A percentile compares a stretch with the other conserved stretches of the same genome.
Evolutionary conservation across 2,888 invertebrate genomes (phyloP).

Genomic region (Dynastes tityus): DNA sequence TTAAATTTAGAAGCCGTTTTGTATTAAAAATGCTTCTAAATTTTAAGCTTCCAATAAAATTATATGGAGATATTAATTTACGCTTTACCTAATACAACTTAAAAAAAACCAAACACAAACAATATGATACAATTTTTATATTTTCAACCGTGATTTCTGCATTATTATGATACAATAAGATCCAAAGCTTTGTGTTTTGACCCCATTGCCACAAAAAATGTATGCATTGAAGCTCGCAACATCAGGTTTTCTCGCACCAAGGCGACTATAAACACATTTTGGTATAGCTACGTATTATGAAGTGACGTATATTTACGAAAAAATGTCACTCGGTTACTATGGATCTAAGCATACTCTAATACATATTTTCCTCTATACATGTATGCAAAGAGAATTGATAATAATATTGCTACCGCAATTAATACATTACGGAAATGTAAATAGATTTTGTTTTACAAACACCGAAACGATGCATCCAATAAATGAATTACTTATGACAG

Average conservation of each 20-base stretch:
- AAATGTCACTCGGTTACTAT: slow-evolving; percentile 18
- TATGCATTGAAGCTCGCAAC: slow-evolving; percentile 4
- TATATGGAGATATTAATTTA: no score
- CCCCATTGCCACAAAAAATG: slow-evolving; percentile 29
- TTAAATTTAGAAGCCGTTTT: no score
- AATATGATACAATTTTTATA: slow-evolving; percentile 35
- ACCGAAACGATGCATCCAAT: no score
- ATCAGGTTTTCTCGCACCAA: slow-evolving; percentile 32
- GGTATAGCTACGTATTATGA: slow-evolving; percentile 20
- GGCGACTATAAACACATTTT: slow-evolving; percentile 25
- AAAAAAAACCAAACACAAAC: slow-evolving; percentile 24
- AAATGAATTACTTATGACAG: no score
- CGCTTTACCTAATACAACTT: background rate
- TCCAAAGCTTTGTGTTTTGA: slow-evolving; percentile 26
- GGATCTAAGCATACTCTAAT: background rate
- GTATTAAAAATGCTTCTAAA: no score
- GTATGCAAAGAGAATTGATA: no score
- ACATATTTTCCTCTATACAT: background rate
- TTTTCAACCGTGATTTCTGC: slow-evolving; percentile 29
- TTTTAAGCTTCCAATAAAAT: no score
- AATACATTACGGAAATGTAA: no score
- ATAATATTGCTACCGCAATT: no score
- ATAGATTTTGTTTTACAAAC: no score
- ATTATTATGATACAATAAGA: slow-evolving; percentile 29
- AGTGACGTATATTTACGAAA: slow-evolving; percentile 23